phyloP scores from a whole-genome alignment of 2,113 vertebrate species.

The Crypturellus undulatus region DNA sequence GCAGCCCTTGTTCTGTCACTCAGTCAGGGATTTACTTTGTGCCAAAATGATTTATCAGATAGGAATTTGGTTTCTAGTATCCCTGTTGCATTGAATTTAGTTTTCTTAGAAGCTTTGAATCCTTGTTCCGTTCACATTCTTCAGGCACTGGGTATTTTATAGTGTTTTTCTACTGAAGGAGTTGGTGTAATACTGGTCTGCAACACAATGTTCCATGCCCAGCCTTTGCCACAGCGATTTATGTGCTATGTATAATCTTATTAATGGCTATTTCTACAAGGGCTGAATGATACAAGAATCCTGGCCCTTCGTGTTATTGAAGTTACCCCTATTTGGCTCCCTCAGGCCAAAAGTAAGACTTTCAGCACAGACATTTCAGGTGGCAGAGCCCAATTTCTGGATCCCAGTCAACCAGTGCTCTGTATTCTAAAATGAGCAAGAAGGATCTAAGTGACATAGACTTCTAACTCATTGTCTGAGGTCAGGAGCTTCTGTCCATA shows the following conservation, averaged over 20 bases:
- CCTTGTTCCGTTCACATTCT: background rate
- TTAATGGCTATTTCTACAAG: conserved; percentile 11
- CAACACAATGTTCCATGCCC: background rate
- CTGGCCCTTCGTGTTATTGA: background rate
- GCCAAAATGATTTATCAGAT: background rate
- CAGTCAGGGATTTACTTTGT: conserved; percentile 21
- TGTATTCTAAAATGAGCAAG: background rate
- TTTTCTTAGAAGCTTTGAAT: background rate
- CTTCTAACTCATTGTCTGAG: background rate
- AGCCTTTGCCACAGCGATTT: background rate
- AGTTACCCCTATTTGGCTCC: background rate
- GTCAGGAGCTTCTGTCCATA: background rate
- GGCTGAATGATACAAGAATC: background rate
- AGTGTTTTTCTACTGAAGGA: background rate
- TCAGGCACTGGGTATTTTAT: background rate
- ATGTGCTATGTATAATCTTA: background rate
- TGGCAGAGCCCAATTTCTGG: background rate
- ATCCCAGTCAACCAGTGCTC: background rate
- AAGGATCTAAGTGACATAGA: background rate
- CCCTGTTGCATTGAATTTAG: background rate
- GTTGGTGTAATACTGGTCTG: background rate
- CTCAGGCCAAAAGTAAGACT: background rate
- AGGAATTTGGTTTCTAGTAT: background rate
- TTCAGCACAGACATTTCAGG: background rate
- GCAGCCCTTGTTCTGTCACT: conserved; percentile 19